Evolutionary conservation across 2,113 vertebrate species (phyloP).

Genomic region (Lonchura striata): DNA sequence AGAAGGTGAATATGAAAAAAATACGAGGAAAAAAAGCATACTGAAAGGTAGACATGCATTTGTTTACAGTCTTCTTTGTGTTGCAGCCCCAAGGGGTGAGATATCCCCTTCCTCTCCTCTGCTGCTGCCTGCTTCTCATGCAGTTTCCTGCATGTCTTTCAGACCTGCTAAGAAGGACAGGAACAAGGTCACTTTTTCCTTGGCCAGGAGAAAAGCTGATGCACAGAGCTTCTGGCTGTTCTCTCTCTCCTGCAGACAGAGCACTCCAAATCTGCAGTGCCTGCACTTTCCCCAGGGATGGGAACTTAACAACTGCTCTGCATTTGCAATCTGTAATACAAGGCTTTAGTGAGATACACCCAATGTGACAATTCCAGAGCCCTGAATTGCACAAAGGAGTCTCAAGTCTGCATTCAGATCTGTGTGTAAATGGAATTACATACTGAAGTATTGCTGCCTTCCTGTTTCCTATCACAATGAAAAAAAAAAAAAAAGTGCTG

Average conservation of each 20-base stretch:
- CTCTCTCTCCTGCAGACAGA: background rate
- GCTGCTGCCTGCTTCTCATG: background rate
- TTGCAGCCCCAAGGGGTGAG: background rate
- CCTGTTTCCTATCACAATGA: background rate
- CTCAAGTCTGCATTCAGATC: background rate
- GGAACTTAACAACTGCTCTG: constrained; percentile 11
- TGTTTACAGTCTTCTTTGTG: background rate
- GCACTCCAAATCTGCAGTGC: background rate
- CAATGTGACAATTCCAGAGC: background rate
- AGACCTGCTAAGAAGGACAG: background rate
- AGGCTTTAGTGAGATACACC: background rate
- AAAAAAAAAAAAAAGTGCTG: background rate
- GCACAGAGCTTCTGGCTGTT: background rate
- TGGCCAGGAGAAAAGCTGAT: constrained; percentile 15
- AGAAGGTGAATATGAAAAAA: background rate
- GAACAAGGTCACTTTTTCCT: background rate
- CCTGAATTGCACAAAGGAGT: background rate
- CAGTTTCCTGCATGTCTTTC: background rate
- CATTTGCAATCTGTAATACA: background rate
- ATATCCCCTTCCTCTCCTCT: background rate
- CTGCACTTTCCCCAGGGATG: background rate
- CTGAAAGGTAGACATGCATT: fast-evolving
- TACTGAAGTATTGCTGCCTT: background rate
- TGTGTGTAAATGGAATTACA: constrained; percentile 6
- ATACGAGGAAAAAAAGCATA: fast-evolving